A percentile compares a stretch with the other conserved stretches of the same genome.
Conservation (phyloP, 2,113 vertebrate genomes). For the Centrocercus urophasianus region DNA sequence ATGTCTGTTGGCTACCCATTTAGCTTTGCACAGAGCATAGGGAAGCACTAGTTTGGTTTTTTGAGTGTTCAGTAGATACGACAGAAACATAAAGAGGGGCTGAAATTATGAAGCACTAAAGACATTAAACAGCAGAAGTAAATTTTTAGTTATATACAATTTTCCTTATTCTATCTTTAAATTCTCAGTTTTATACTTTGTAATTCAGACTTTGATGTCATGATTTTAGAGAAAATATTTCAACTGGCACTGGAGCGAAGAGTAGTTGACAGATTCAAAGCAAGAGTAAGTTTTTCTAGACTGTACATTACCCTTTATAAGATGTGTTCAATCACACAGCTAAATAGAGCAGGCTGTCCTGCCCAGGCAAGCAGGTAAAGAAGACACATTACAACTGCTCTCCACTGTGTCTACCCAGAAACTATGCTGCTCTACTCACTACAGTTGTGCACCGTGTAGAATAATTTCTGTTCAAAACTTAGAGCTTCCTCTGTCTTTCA, state of each 20-base stretch:
- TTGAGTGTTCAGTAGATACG: neutral
- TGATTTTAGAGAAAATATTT: neutral
- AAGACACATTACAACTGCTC: neutral
- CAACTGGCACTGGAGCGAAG: neutral
- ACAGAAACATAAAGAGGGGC: neutral
- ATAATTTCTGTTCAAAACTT: neutral
- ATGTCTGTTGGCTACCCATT: neutral
- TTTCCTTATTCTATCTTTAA: neutral
- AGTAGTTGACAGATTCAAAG: neutral
- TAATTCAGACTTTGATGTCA: neutral
- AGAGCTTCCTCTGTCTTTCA: neutral
- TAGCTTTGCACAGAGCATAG: neutral
- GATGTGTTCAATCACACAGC: neutral
- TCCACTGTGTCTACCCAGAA: neutral
- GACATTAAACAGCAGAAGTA: neutral
- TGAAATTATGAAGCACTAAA: neutral
- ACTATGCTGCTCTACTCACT: neutral
- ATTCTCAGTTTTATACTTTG: neutral
- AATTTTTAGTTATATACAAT: neutral
- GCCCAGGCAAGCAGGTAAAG: neutral
- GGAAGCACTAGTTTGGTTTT: neutral
- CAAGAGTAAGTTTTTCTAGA: neutral
- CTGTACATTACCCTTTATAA: neutral
- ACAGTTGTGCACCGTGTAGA: neutral
- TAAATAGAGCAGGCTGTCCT: neutral